phyloP scores from a whole-genome alignment of 2,797 vertebrate species.

The Onychomys leucogaster region DNA sequence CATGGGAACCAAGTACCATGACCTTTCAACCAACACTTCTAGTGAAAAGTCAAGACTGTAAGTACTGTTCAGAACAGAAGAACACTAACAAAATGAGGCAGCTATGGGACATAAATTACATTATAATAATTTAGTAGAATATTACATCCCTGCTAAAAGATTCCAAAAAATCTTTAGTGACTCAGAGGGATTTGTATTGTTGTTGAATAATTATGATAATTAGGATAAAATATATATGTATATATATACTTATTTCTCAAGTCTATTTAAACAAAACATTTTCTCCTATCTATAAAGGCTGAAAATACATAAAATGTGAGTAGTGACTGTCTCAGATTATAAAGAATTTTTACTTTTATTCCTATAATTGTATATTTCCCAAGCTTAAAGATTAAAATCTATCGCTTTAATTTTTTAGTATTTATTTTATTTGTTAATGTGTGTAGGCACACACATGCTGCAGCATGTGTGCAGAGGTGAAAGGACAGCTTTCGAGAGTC shows the following conservation, averaged over 20 bases:
- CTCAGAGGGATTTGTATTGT: not conserved
- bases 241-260: not conserved
- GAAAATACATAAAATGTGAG: constrained; percentile 3
- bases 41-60: not conserved
- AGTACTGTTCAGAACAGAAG: not conserved
- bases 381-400: not conserved
- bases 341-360: not conserved
- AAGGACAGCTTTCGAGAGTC: not conserved
- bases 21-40: not conserved
- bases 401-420: not conserved
- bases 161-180: not conserved
- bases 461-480: not conserved
- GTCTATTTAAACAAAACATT: not conserved
- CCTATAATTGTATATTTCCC: not conserved
- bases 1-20: not conserved
- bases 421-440: not conserved
- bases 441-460: too few relatives aligned
- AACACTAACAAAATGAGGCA: not conserved
- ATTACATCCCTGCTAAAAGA: not conserved
- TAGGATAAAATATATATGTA: not conserved
- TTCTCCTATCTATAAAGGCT: not conserved
- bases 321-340: not conserved
- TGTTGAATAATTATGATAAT: constrained; percentile 42
- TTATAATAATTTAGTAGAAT: not conserved
- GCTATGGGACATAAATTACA: not conserved